Base-by-base conservation (phyloP, 1,140 invertebrate genomes). In the Augochlora pura region DNA sequence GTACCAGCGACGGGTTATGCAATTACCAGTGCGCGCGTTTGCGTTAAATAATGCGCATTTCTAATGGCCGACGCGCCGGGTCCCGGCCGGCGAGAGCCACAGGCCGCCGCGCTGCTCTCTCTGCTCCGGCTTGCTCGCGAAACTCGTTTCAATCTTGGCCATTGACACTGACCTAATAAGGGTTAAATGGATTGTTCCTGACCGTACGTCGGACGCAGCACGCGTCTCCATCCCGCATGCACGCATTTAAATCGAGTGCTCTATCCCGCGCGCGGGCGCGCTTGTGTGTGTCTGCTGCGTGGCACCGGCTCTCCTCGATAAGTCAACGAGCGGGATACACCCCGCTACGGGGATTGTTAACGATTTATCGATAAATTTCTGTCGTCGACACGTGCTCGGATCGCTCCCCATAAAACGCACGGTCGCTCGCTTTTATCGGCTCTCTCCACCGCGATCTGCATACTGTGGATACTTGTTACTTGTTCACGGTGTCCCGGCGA, bases 131-230 rank as follows among this genome's bases (percentile, higher is more conserved):
- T 46, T 46, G 60, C 10, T 39, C 32, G 38, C 12, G 49, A 72
- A 62, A 78, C 69, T 66, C 25, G 72, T 80, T 76, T 72, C 73
- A 76, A 72, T 71, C 32, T 71, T 77, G 80, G 71, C 74, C 70
- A 70, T 77, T 76, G 80, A 82, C 83, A 82, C 67, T 82, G 83
- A 86, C 84, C 84, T 85, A 86, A 86, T 86, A 86, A 85, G 72
- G 74, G 74, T 80, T 60, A 82, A 78, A 86, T 85, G 64, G 74
- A 60, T 82, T 79, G 83, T 86, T 79, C 67, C 67, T 69, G 78
- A 77, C 72, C 57, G 66, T 68, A 25, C 72, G 70, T 78, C 81
- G 64, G 74, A 57, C 62, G 52, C 54, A 76, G 80, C 83, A 80
- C 76, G 83, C 74, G 80, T 76, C 65, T 42, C 59, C 23, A 82